Base-by-base conservation (phyloP, 2,797 vertebrate genomes). In the Leucoraja ocellata region DNA sequence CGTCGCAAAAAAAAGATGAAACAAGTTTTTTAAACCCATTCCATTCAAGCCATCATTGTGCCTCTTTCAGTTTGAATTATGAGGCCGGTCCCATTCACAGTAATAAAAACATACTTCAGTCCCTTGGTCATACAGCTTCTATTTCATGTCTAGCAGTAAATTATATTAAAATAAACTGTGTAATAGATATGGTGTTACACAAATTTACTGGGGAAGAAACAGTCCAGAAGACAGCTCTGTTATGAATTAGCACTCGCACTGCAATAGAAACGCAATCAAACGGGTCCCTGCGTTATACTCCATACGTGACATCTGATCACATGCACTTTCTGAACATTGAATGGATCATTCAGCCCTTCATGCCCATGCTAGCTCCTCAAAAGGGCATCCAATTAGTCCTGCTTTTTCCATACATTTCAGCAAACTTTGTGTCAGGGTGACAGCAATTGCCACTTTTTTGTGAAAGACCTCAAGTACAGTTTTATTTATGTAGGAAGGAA, bases 101-200 rank as follows among this genome's bases (percentile, higher is more conserved):
- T 76, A 92, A 58, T 92, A 92, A 92, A 92, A 92, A 39, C 68
- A 46, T 92, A 46, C 39, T 76, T 92, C 28, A 28, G 36, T 54
- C 25, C 90, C 46, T 76, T 71, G 28, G 71, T 92, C 71, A 74
- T 28, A 7, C 68, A 74, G 25, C 71, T 74, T 92, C 71, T 58
- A 28, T 74, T 92, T 92, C 68, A 92, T 76, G 71, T 71, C 9
- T 46, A 54, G 90, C 90, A 25, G 4, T n/a, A 74, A 73, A 76
- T 58, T 92, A 76, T 4, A 58, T 73, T 46, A 74, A 74, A 92
- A 92, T 92, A 76, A 92, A 92, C 65, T 14, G 71, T 74, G 71
- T 92, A 92, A 92, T 92, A 71, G 90, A 73, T 92, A 46, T n/a
- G 68, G 90, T 73, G 71, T 74, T 74, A 58, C 25, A 18, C 16